These are phyloP conservation scores for Microtus pennsylvanicus DNA, from an alignment of 2,113 vertebrate species.

Conservation along the genomic window DNA sequence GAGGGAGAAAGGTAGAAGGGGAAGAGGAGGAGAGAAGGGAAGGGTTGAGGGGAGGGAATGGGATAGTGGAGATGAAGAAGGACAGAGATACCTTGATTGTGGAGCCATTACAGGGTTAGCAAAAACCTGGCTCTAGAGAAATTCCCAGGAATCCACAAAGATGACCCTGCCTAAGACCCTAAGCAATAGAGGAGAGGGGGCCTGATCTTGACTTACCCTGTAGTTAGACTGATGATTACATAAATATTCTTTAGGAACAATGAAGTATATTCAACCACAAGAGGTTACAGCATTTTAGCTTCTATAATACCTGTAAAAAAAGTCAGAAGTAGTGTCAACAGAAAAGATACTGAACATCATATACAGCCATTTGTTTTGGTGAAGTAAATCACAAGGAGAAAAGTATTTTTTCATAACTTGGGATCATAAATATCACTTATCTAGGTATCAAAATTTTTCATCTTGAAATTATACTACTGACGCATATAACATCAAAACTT, in stretches of 20 bases:
- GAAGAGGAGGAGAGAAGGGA: too few relatives aligned
- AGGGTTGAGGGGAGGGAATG: too few relatives aligned
- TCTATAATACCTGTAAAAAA: constrained; percentile 23
- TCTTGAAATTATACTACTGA: not conserved
- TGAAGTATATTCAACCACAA: not conserved
- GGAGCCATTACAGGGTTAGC: too few relatives aligned
- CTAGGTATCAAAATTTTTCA: not conserved
- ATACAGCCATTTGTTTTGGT: not conserved
- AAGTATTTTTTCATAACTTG: not conserved
- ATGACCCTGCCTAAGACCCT: too few relatives aligned
- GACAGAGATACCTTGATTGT: too few relatives aligned
- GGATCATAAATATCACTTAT: not conserved
- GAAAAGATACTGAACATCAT: constrained; percentile 1
- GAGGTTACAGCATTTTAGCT: not conserved
- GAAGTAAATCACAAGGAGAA: not conserved
- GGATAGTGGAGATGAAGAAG: too few relatives aligned
- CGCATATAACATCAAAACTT: not conserved
- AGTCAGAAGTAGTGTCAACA: not conserved
- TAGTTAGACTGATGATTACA: too few relatives aligned
- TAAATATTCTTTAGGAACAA: not conserved
- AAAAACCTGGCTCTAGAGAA: too few relatives aligned
- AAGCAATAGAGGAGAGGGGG: too few relatives aligned
- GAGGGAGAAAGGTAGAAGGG: too few relatives aligned
- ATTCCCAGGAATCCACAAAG: too few relatives aligned
- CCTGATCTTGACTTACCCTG: too few relatives aligned